Conservation (phyloP, 1,140 invertebrate species). For the Drosophila albomicans region DNA sequence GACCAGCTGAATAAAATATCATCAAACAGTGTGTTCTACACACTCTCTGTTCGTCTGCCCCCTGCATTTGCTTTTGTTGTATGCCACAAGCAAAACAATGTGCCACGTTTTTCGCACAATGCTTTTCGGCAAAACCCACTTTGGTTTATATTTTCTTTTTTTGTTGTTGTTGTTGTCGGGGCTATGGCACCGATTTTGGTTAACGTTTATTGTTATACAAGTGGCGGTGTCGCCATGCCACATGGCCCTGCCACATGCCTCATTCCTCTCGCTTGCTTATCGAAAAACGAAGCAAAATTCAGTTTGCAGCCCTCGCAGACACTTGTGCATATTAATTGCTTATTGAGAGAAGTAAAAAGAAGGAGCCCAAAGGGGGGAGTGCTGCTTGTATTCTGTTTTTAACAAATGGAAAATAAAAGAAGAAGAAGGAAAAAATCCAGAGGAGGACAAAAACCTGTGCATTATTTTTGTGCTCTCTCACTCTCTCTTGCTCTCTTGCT, state of each 20-base stretch:
- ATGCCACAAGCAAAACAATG: constrained; percentile 66
- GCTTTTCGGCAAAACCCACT: constrained; percentile 17
- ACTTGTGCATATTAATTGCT: constrained; percentile 82
- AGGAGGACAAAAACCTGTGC: not conserved
- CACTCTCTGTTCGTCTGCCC: not conserved
- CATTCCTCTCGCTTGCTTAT: constrained; percentile 16
- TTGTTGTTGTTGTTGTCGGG: not conserved
- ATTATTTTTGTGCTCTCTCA: constrained; percentile 4
- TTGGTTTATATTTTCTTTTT: constrained; percentile 12
- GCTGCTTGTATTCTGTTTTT: constrained; percentile 26
- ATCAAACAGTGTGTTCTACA: not conserved
- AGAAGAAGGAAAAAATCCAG: constrained; percentile 6
- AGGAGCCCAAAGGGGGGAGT: not conserved
- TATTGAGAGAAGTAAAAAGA: constrained; percentile 55
- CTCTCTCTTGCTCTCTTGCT: not conserved
- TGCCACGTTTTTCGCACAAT: constrained; percentile 53
- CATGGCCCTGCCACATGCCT: not conserved
- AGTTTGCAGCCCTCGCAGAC: constrained; percentile 61
- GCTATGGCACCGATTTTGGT: constrained; percentile 42
- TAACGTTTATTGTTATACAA: constrained; percentile 49
- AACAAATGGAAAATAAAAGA: constrained; percentile 43
- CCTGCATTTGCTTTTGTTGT: constrained; percentile 20
- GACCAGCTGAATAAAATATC: constrained; percentile 19
- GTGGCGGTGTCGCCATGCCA: not conserved
- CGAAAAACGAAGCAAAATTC: constrained; percentile 43